These are phyloP conservation scores for Desmophyllum pertusum DNA, from an alignment of 92 coral and sea anemone genomes.

Conservation along the genomic window DNA sequence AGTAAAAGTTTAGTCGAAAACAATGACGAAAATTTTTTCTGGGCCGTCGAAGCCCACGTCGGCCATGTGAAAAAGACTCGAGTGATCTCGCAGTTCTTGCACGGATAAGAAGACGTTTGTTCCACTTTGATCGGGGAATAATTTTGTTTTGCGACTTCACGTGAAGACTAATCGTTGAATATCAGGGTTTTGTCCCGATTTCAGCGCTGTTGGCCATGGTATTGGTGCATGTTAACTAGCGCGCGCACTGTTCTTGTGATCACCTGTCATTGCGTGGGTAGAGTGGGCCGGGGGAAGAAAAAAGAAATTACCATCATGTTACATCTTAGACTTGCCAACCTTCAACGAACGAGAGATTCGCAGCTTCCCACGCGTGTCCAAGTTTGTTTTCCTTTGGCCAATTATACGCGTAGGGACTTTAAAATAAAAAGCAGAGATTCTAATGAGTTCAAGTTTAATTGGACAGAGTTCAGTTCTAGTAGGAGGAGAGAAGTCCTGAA, in stretches of 20 bases:
- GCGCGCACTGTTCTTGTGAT: constrained; percentile 21
- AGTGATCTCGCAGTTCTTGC: background rate
- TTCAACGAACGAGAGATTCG: background rate
- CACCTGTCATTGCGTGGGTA: constrained; percentile 45
- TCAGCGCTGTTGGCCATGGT: background rate
- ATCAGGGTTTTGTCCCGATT: background rate
- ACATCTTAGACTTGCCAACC: background rate
- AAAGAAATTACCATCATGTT: constrained; percentile 6
- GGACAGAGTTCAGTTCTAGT: background rate
- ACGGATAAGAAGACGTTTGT: background rate
- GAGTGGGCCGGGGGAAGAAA: constrained; percentile 5
- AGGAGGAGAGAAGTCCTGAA: background rate
- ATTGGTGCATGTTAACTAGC: constrained; percentile 15
- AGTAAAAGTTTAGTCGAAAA: background rate
- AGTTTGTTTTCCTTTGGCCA: background rate
- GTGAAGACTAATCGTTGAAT: background rate
- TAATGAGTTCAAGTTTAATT: constrained; percentile 14
- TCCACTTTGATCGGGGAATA: background rate
- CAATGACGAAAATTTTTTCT: background rate
- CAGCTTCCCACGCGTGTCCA: constrained; percentile 30
- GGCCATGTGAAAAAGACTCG: background rate
- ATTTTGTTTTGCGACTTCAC: background rate
- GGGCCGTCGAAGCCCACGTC: background rate
- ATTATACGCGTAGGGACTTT: background rate
- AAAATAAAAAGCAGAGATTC: background rate